Conservation (phyloP, 2,113 vertebrate genomes). For the Protobothrops flavoviridis region DNA sequence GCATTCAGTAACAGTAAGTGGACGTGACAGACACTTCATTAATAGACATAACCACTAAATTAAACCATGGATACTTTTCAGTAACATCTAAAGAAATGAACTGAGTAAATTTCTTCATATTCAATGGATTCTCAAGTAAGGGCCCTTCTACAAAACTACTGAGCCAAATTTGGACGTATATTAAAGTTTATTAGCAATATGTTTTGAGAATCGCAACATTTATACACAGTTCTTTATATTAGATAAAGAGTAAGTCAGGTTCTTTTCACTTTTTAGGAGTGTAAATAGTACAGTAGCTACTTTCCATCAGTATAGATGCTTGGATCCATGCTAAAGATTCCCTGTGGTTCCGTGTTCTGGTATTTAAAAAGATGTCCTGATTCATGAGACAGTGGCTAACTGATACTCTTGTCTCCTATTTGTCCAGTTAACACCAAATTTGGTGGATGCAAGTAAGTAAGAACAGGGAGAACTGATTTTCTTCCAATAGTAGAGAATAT, state of each 20-base stretch:
- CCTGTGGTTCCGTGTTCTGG: not conserved
- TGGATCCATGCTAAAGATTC: not conserved
- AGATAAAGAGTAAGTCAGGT: not conserved
- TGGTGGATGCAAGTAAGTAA: not conserved
- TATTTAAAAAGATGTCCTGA: not conserved
- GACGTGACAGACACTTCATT: not conserved
- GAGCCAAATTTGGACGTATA: not conserved
- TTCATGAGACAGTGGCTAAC: not conserved
- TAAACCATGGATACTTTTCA: not conserved
- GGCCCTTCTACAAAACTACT: not conserved
- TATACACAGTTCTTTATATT: not conserved
- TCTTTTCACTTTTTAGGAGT: not conserved
- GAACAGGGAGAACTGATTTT: not conserved
- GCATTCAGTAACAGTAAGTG: not conserved
- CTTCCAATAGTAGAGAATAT: not conserved
- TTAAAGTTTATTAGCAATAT: not conserved
- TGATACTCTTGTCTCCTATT: not conserved
- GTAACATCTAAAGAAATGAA: not conserved
- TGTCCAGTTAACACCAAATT: not conserved
- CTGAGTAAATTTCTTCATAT: not conserved
- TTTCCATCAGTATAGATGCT: not conserved
- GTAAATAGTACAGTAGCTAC: not conserved
- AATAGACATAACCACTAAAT: not conserved
- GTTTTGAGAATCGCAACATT: not conserved
- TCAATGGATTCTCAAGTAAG: not conserved